Evolutionary conservation across 1,140 invertebrate species (phyloP), one percentile per base, ranked within the genome.

Genomic region (Leptinotarsa defecta): DNA sequence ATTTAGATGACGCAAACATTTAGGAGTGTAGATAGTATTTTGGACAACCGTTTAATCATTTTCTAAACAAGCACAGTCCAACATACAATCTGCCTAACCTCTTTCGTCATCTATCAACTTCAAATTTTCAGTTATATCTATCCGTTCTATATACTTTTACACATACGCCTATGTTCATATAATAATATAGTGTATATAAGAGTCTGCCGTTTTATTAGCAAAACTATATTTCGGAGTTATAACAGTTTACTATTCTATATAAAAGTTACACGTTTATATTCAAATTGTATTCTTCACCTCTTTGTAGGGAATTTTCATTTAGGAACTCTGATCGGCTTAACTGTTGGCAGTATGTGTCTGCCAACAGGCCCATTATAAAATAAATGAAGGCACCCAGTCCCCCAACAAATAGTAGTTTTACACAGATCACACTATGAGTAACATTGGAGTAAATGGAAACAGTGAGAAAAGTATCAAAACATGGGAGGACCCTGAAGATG

Each of bases 381-480:
- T 65, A 65, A 64, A 73, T 65, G 62, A 85, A 85, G 84, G 84
- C 84, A 85, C 84, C 84, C 83, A 84, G 83, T 82, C 79, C 84
- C 83, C 83, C 84, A 85, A 85, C 84, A 85, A 84, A 70, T 80
- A 83, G 52, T 76, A 48, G 17, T 71, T 78, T 76, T 74, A 63
- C 52, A 71, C 17, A 19, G 61, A 71, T 78, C 67, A 71, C 63
- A 76, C 75, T 74, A 43, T 43, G 34, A 43, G 4, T 43, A 43
- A 11, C 34, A 11, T 43, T 11, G 34, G 34, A 11, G 8, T 11
- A 43, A 43, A 43, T 43, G 34, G 34, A 43, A 43, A 43, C 34
- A 43, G 34, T 43, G 34, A 11, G 8, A 43, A 11, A 43, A 43
- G 34, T 43, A 43, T 43, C 34, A 43, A 43, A 43, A 43, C 34